Conservation (phyloP, 2,888 invertebrate species). For the Troglohyphantes excavatus region DNA sequence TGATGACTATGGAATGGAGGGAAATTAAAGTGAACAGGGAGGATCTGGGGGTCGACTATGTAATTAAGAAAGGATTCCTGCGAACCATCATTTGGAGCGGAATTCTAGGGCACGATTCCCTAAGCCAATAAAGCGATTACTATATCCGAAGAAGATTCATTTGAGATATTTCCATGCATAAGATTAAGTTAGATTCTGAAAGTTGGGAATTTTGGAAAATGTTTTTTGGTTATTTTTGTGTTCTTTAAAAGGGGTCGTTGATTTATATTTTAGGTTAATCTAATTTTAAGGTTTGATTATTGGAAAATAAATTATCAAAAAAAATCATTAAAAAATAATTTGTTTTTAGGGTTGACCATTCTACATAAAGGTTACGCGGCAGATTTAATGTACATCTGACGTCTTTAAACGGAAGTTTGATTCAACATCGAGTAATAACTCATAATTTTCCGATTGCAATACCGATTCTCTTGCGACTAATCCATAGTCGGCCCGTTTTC, state of each 20-base stretch:
- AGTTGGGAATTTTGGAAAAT: not conserved
- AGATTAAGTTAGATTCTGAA: too few relatives aligned
- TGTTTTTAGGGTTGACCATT: too few relatives aligned
- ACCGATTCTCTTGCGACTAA: too few relatives aligned
- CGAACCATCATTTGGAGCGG: conserved; percentile 32
- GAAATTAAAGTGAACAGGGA: conserved; percentile 40
- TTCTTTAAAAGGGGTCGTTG: not conserved
- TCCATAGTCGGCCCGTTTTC: too few relatives aligned
- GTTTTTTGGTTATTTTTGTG: not conserved
- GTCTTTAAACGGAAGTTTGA: too few relatives aligned
- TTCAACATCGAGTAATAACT: too few relatives aligned
- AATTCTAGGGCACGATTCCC: conserved; percentile 23
- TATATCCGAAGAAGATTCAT: too few relatives aligned
- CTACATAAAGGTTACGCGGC: too few relatives aligned
- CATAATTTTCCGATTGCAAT: too few relatives aligned
- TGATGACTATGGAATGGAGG: conserved; percentile 23
- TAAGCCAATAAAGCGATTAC: conserved; percentile 40
- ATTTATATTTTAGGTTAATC: not conserved
- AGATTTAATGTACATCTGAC: too few relatives aligned
- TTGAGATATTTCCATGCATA: too few relatives aligned
- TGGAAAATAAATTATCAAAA: not conserved
- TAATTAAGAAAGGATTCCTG: conserved; percentile 55
- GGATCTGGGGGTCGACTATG: conserved; percentile 5
- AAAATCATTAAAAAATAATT: not conserved
- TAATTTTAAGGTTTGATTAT: too few relatives aligned